Percentiles rank a stretch among this genome's conserved stretches.
phyloP scores from a whole-genome alignment of 2,797 vertebrate genomes.

The Glyptemys insculpta region DNA sequence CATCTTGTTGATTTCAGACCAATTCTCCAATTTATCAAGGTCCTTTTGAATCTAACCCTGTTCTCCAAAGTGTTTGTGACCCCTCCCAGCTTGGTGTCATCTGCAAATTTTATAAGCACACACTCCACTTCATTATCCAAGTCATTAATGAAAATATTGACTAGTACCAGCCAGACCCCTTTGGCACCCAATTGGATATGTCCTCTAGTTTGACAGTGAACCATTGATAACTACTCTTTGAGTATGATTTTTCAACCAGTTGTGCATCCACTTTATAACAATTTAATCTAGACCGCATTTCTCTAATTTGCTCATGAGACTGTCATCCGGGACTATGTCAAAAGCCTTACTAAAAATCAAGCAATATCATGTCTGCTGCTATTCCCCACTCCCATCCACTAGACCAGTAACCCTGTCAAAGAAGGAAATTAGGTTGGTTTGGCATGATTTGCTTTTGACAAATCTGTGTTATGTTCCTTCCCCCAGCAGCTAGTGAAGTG shows the following conservation, averaged over 20 bases:
- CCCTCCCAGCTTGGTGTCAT: no score
- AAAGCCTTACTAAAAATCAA: background rate
- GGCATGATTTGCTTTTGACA: background rate
- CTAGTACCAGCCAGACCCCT: no score
- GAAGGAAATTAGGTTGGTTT: background rate
- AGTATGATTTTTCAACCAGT: background rate
- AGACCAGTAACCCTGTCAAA: background rate
- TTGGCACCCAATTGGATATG: no score
- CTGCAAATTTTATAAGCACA: no score
- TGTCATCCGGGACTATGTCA: background rate
- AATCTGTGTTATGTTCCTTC: background rate
- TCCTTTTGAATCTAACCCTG: no score
- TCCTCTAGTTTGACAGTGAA: background rate
- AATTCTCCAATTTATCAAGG: no score
- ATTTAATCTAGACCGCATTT: background rate
- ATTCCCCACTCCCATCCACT: background rate
- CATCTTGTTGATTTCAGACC: no score
- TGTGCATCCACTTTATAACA: background rate
- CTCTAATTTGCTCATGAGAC: background rate
- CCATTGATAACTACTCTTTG: background rate
- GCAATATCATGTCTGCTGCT: background rate
- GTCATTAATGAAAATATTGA: no score
- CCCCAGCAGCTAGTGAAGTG: background rate
- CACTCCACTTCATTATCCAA: no score
- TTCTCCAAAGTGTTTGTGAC: no score